Conservation (phyloP, 2,113 vertebrate species). For the Hemichromis elongatus region DNA sequence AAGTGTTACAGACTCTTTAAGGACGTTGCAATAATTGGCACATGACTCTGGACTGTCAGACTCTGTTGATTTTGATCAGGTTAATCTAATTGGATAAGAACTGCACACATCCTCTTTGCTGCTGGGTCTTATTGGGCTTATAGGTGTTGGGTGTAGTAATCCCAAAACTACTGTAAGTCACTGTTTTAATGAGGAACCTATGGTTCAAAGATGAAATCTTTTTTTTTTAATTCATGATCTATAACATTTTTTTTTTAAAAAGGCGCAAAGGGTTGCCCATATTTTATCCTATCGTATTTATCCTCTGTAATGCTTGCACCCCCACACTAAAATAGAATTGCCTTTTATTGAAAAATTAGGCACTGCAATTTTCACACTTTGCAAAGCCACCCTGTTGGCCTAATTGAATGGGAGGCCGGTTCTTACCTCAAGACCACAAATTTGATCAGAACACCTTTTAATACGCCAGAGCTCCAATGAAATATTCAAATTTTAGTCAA, state of each 20-base stretch:
- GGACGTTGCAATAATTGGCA: not conserved
- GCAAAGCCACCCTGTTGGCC: not conserved
- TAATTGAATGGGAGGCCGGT: not conserved
- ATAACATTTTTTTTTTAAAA: too few relatives aligned
- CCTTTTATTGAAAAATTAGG: not conserved
- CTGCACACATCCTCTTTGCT: conserved; percentile 40
- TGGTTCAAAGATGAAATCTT: not conserved
- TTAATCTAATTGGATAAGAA: conserved; percentile 53
- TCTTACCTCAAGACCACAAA: too few relatives aligned
- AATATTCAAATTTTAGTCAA: not conserved
- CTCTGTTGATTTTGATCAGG: conserved; percentile 17
- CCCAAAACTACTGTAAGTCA: not conserved
- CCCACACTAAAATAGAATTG: not conserved
- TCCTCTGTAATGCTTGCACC: not conserved
- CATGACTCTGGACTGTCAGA: not conserved
- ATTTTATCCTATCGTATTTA: too few relatives aligned
- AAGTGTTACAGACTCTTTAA: not conserved
- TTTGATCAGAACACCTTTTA: not conserved
- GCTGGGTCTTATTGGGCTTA: conserved; percentile 23
- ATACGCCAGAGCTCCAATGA: not conserved
- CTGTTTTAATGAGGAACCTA: not conserved
- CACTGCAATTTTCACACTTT: not conserved
- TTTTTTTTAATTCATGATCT: too few relatives aligned
- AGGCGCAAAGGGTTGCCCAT: too few relatives aligned
- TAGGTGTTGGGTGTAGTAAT: conserved; percentile 5